These are phyloP conservation scores for Prochilodus magdalenae DNA, from an alignment of 2,113 vertebrate species.

Conservation along the genomic window DNA sequence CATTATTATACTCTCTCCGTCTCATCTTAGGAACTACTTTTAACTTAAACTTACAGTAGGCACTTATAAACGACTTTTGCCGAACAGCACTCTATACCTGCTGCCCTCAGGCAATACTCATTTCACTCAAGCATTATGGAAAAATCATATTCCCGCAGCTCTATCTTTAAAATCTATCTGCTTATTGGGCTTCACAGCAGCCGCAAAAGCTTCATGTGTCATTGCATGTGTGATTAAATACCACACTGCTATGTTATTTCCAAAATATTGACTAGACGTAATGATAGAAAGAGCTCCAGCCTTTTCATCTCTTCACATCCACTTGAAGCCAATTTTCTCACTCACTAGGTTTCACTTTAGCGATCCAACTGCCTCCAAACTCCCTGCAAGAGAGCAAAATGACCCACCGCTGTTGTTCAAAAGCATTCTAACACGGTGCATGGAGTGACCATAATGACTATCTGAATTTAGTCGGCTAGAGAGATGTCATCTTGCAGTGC, in stretches of 20 bases:
- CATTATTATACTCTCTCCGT: neutral
- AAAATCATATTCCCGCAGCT: slow-evolving; percentile 40
- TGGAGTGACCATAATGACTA: slow-evolving; percentile 41
- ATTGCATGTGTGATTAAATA: slow-evolving; percentile 39
- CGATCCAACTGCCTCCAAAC: slow-evolving; percentile 12
- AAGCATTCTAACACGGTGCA: slow-evolving; percentile 21
- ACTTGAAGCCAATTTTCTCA: slow-evolving; percentile 50
- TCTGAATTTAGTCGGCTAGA: slow-evolving; percentile 29
- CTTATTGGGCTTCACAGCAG: slow-evolving; percentile 48
- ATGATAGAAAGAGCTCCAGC: slow-evolving; percentile 30
- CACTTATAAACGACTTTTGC: neutral
- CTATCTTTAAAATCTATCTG: slow-evolving; percentile 52
- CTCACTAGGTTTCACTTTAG: slow-evolving; percentile 51
- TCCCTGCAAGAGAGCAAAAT: slow-evolving; percentile 43
- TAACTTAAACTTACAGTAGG: no score
- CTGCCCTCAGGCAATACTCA: neutral
- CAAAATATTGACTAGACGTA: slow-evolving; percentile 47
- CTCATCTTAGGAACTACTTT: neutral
- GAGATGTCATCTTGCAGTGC: slow-evolving; percentile 28
- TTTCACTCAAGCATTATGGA: slow-evolving; percentile 14
- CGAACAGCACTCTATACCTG: neutral
- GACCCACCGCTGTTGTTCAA: slow-evolving; percentile 42
- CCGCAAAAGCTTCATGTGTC: slow-evolving; percentile 26
- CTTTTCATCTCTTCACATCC: slow-evolving; percentile 45
- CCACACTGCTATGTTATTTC: slow-evolving; percentile 40